These are phyloP conservation scores for Serrognathus titanus DNA, from an alignment of 2,888 invertebrate genomes.

Conservation along the genomic window DNA sequence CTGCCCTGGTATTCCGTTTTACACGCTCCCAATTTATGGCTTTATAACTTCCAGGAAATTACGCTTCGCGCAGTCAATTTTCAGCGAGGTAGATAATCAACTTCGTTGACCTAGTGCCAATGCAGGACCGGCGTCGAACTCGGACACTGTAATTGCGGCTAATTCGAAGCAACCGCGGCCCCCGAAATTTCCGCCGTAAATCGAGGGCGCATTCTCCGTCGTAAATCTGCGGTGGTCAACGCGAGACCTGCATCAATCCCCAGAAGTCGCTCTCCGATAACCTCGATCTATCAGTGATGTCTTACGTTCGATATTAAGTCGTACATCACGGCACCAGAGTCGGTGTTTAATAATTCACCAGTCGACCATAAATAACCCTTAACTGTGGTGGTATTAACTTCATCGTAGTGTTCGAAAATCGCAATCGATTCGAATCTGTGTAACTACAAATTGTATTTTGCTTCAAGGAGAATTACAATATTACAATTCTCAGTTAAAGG, in stretches of 20 bases:
- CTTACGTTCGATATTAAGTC: no score
- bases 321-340: no score
- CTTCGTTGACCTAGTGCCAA: neutral
- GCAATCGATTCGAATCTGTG: no score
- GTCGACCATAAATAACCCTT: no score
- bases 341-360: no score
- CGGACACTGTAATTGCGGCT: neutral
- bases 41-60: neutral
- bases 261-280: neutral
- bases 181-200: neutral
- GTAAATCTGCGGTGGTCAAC: neutral
- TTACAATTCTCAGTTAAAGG: no score
- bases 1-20: neutral
- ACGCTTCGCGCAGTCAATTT: neutral
- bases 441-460: no score
- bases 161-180: neutral
- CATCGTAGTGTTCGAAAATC: no score
- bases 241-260: slow-evolving; percentile 17
- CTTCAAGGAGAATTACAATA: no score
- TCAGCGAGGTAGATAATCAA: no score
- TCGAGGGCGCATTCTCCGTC: neutral
- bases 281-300: neutral
- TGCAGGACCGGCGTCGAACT: neutral
- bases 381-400: no score
- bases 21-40: no score